Percentiles rank a stretch among this genome's conserved stretches.
Evolutionary conservation across 2,888 invertebrate genomes (phyloP).

Genomic region (Lagria hirta): DNA sequence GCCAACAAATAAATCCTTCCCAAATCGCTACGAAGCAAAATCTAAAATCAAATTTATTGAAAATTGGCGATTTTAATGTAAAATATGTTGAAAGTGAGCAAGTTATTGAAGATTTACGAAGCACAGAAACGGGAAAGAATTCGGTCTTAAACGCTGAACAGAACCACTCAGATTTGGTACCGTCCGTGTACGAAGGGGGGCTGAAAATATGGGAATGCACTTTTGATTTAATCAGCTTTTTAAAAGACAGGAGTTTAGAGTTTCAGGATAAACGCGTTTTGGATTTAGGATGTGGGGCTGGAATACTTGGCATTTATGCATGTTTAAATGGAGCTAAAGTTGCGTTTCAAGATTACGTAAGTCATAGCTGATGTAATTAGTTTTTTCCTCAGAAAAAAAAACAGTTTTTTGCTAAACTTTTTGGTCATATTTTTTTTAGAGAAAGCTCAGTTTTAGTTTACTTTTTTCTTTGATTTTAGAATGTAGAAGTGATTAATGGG

Average conservation of each 20-base stretch:
- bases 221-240: constrained; percentile 71
- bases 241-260: constrained; percentile 54
- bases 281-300: constrained; percentile 92
- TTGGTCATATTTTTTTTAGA: no score
- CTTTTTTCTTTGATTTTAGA: constrained; percentile 74
- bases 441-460: no score
- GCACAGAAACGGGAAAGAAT: not conserved
- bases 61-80: constrained; percentile 47
- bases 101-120: constrained; percentile 44
- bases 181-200: constrained; percentile 85
- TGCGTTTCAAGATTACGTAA: constrained; percentile 94
- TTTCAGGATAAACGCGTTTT: constrained; percentile 64
- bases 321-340: constrained; percentile 68
- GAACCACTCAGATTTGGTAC: constrained; percentile 71
- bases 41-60: constrained; percentile 21
- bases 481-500: constrained; percentile 76
- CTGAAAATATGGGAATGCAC: constrained; percentile 97
- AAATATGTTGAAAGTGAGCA: constrained; percentile 56
- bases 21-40: constrained; percentile 8
- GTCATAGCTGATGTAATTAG: constrained; percentile 60
- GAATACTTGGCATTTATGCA: constrained; percentile 81
- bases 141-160: constrained; percentile 60
- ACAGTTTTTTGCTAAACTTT: no score
- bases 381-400: no score
- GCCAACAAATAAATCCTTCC: constrained; percentile 26